These are phyloP conservation scores for Drosophila anceps DNA, from an alignment of 2,888 invertebrate species.

Conservation along the genomic window DNA sequence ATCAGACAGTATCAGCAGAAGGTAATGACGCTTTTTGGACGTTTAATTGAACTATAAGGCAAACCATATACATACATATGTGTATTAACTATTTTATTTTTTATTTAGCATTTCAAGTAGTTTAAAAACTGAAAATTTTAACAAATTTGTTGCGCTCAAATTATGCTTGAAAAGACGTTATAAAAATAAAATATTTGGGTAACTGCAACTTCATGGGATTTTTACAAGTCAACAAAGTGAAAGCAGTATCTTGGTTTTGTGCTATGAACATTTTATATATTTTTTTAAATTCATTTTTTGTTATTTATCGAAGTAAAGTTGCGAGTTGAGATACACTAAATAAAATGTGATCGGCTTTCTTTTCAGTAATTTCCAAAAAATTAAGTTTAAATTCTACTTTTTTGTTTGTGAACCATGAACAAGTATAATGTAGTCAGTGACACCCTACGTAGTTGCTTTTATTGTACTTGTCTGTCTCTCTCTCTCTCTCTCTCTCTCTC, in stretches of 20 bases:
- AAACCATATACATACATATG: background rate
- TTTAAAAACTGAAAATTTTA: background rate
- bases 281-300: too few species aligned
- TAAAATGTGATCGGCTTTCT: background rate
- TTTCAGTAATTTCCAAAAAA: background rate
- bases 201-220: background rate
- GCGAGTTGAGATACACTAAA: background rate
- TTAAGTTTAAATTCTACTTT: background rate
- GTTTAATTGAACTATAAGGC: background rate
- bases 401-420: background rate
- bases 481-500: too few species aligned
- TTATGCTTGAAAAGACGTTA: background rate
- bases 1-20: conserved; percentile 10
- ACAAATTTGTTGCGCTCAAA: background rate
- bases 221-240: background rate
- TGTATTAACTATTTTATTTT: conserved; percentile 1
- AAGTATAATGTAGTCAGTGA: background rate
- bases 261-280: background rate
- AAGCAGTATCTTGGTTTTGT: background rate
- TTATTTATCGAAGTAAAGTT: too few species aligned
- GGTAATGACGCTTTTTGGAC: conserved; percentile 4
- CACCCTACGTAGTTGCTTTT: background rate
- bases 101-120: background rate
- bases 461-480: background rate
- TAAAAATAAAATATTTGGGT: background rate